Evolutionary conservation across 2,888 invertebrate genomes (phyloP).

Genomic region (Stenchaetothrips biformis): DNA sequence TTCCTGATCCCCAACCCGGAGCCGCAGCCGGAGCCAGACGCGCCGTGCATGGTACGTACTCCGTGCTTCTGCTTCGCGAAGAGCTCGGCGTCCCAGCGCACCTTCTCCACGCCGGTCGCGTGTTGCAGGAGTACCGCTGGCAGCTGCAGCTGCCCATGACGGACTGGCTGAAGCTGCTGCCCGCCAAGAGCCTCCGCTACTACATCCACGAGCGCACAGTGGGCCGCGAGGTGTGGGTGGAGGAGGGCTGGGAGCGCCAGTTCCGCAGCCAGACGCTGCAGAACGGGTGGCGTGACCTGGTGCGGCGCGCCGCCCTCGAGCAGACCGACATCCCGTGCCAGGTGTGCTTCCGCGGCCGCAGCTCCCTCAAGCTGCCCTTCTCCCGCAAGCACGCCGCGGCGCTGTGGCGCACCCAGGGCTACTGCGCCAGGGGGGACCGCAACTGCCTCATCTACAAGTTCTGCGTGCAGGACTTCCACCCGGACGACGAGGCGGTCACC

Average conservation of each 20-base stretch:
- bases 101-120: neutral
- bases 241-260: constrained; percentile 12
- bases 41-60: neutral
- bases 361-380: constrained; percentile 22
- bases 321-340: constrained; percentile 15
- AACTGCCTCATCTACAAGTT: constrained; percentile 21
- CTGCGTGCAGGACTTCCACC: constrained; percentile 22
- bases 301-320: constrained; percentile 8
- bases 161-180: constrained; percentile 6
- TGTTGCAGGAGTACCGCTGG: constrained; percentile 22
- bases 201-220: constrained; percentile 12
- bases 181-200: constrained; percentile 16
- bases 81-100: too few species aligned
- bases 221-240: constrained; percentile 21
- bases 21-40: neutral
- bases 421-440: constrained; percentile 6
- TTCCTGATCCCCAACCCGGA: too few species aligned
- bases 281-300: neutral
- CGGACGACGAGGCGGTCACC: neutral
- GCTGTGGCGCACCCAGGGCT: constrained; percentile 19
- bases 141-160: neutral
- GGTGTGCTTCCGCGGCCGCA: constrained; percentile 17
- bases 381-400: constrained; percentile 9
- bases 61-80: too few species aligned
- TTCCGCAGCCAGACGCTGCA: constrained; percentile 20